phyloP scores from a whole-genome alignment of 1,140 invertebrate species.

The Euschistus heros region DNA sequence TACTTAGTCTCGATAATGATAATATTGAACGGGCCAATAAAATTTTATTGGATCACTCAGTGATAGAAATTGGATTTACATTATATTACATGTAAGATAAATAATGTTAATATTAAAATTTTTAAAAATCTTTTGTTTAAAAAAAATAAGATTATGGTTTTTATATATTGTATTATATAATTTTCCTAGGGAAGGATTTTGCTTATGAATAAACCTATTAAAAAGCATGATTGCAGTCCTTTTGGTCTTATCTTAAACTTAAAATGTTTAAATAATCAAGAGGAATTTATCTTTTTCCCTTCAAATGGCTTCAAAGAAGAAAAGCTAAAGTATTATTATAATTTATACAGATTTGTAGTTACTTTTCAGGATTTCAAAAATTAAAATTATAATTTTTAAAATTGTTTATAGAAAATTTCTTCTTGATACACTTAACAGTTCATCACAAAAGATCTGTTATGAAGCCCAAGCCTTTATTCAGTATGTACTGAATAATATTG shows the following conservation, averaged over 20 bases:
- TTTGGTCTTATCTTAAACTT: not conserved
- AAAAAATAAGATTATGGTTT: no score
- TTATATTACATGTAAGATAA: conserved; percentile 4
- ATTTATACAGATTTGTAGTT: not conserved
- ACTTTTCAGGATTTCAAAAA: not conserved
- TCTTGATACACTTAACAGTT: not conserved
- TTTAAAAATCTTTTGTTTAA: no score
- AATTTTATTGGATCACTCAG: not conserved
- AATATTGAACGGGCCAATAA: not conserved
- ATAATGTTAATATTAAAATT: not conserved
- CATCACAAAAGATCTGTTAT: conserved; percentile 27
- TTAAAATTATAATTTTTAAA: not conserved
- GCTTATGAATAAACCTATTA: conserved; percentile 16
- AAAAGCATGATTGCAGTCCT: conserved; percentile 2
- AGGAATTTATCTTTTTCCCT: not conserved
- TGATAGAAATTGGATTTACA: not conserved
- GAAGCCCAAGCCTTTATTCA: conserved; percentile 25
- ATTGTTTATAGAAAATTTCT: conserved; percentile 14
- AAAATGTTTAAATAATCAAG: not conserved
- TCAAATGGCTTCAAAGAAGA: not conserved
- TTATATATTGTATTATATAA: not conserved
- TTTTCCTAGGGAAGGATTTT: conserved; percentile 23
- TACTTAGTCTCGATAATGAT: not conserved
- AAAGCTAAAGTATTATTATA: not conserved
- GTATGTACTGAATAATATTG: conserved; percentile 22